Evolutionary conservation across 2,888 invertebrate genomes (phyloP), one percentile per base, ranked within the genome.

Genomic region (Trichopria drosophilae): DNA sequence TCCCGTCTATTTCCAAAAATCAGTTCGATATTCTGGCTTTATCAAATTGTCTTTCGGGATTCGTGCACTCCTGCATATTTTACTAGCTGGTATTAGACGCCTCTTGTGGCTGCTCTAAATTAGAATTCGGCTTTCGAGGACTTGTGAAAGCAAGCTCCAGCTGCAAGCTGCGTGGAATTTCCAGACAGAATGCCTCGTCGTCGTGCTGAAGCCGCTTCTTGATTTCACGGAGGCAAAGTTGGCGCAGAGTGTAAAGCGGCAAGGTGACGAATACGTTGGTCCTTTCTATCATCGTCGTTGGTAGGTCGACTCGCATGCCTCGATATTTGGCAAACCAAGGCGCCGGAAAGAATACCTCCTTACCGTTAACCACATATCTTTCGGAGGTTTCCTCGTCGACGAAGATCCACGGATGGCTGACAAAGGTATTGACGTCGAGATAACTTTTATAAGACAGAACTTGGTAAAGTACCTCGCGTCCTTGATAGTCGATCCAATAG

Each of bases 371-470:
- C 36, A n/a, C n/a, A 62, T 55, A 73, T 73, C 81, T 79, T 63
- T 90, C 89, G 39, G 82, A 82, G 0, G 88, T 88, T 0, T 79
- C 73, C 1, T 80, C 75, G 69, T 91, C 90, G 1, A 84, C 78
- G 67, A 90, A 92, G 55, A 91, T 83, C 92, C 93, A 93, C 0
- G 90, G 89, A 76, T 93, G 93, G 0, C 86, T 85, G 10, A 84
- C 82, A 70, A 79, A 93, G 0, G 93, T 88, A 63, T 88, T 86
- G 1, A 90, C 80, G 63, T 87, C 84, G 42, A 82, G 77, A 63
- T 73, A 80, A 4, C 79, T 77, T 0, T 76, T 76, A 0, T 84
- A 79, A 0, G 72, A 67, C 12, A 92, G 67, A 1, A 79, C 78
- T 3, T 79, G 77, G 66, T 87, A 90, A 42, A 79, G 80, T 2